A percentile compares a stretch with the other conserved stretches of the same genome.
phyloP scores from a whole-genome alignment of 92 coral and sea anemone species.

The Palythoa heliodiscus region DNA sequence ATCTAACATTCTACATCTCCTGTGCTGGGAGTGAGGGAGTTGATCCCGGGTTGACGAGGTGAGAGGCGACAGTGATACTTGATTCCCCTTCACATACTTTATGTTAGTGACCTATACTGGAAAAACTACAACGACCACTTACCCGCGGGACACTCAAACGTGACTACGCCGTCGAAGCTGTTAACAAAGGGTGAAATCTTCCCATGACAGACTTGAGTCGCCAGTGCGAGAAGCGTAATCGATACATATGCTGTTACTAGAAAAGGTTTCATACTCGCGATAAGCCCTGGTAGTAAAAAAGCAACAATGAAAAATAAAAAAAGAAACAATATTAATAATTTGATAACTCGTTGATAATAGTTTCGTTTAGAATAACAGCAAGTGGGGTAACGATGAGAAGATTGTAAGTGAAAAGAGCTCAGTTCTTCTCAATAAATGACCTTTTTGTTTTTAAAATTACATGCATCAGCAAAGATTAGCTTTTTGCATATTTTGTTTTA shows the following conservation, averaged over 20 bases:
- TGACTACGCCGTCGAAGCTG: slow-evolving; percentile 10
- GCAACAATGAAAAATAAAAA: neutral
- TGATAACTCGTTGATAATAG: too few species aligned
- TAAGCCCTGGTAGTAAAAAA: neutral
- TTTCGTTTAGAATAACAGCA: too few species aligned
- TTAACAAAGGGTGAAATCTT: slow-evolving; percentile 1
- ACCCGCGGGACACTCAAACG: slow-evolving; percentile 23
- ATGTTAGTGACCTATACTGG: neutral
- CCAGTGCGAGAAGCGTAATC: neutral
- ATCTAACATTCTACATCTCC: too few species aligned
- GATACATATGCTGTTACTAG: neutral
- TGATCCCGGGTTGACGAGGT: too few species aligned
- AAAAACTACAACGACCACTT: neutral
- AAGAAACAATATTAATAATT: too few species aligned
- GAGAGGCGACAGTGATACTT: neutral
- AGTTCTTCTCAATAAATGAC: too few species aligned
- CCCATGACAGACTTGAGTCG: neutral
- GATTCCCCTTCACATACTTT: neutral
- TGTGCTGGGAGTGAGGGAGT: too few species aligned
- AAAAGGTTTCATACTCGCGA: neutral
- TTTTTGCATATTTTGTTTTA: too few species aligned
- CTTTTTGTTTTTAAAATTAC: too few species aligned
- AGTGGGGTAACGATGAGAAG: too few species aligned
- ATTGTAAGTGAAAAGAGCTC: too few species aligned
- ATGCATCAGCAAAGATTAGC: too few species aligned